Evolutionary conservation across 2,888 invertebrate genomes (phyloP), one percentile per base, ranked within the genome.

Genomic region (Metallyticus violacea): DNA sequence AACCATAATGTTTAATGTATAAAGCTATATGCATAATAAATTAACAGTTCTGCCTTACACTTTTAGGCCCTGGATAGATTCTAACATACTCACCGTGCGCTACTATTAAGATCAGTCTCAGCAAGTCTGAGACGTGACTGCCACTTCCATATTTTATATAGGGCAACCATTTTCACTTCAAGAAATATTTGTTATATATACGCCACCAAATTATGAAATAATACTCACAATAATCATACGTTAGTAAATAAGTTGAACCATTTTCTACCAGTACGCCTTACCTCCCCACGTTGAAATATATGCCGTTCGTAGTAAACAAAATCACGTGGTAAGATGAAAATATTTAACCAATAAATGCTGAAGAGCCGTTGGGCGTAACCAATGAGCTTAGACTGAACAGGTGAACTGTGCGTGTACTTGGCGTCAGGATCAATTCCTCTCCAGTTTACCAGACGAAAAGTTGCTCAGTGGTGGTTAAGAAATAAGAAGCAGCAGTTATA

Each of bases 291-390:
- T 62, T 62, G 40, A 15, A 62, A 62, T 62, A 62, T 62, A 62
- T 79, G 83, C 82, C 62, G n/a, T 25, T 40, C 7, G 85, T 83
- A 85, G 89, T 89, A 89, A 89, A 89, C 88, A 89, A 87, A 88
- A 85, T 89, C 89, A 89, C 89, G 86, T 89, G 88, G 87, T 81
- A 79, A 77, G 80, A 79, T 26, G 82, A 28, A 77, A 77, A 62
- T 30, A 26, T n/a, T 30, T 81, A 26, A 40, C 81, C 88, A 87
- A 88, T 88, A 87, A 30, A 86, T 62, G 77, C 26, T n/a, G 6
- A 4, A 87, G 86, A 85, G 15, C 9, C 1, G 30, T 28, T 77
- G 83, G 85, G 80, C 78, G 87, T 85, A 87, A 79, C 88, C 88
- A 88, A 88, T 88, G 88, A 86, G 26, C 85, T 81, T 83, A 78